Percentiles rank a stretch among this genome's conserved stretches.
phyloP scores from a whole-genome alignment of 2,888 invertebrate species.

The Synergus laeviventris region DNA sequence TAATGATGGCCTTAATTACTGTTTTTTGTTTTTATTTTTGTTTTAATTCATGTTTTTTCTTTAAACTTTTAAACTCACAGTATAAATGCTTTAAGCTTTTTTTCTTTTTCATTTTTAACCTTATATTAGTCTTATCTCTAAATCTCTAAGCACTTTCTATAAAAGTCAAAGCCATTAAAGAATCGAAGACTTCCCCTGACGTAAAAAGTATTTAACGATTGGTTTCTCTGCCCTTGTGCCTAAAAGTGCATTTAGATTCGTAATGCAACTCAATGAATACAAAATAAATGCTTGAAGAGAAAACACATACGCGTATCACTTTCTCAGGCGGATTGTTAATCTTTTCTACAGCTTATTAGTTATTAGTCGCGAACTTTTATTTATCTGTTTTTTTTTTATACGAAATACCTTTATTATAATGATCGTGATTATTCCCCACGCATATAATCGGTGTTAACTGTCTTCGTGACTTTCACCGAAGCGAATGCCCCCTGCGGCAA shows the following conservation, averaged over 20 bases:
- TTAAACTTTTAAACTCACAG: too few relatives aligned
- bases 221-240: conserved; percentile 14
- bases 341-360: conserved; percentile 17
- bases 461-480: conserved; percentile 12
- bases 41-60: too few relatives aligned
- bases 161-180: not conserved
- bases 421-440: conserved; percentile 23
- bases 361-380: conserved; percentile 2
- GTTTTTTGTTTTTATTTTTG: too few relatives aligned
- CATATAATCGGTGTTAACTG: conserved; percentile 25
- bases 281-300: conserved; percentile 13
- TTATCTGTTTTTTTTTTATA: conserved; percentile 5
- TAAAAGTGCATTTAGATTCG: conserved; percentile 14
- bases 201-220: conserved; percentile 16
- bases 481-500: conserved; percentile 27
- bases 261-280: conserved; percentile 28
- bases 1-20: conserved; percentile 36
- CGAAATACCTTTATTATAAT: conserved; percentile 24
- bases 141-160: conserved; percentile 9
- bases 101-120: not conserved
- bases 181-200: not conserved
- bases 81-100: too few relatives aligned
- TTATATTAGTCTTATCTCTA: conserved; percentile 5
- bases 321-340: conserved; percentile 15
- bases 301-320: conserved; percentile 26